phyloP scores from a whole-genome alignment of 2,113 vertebrate genomes.

The Podarcis cretensis region DNA sequence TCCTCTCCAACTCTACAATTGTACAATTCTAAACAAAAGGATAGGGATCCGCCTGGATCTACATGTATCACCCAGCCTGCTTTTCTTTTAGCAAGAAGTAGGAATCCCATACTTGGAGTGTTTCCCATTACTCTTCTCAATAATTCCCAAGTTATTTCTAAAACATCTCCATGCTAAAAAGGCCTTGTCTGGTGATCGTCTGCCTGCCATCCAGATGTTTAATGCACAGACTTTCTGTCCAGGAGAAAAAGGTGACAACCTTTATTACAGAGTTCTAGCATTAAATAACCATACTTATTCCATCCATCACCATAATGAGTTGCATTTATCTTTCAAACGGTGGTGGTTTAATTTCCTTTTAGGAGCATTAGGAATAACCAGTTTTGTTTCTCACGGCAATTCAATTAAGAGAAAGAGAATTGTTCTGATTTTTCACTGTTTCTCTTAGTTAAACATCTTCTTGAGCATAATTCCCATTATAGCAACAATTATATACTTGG shows the following conservation, averaged over 20 bases:
- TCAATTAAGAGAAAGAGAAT: neutral
- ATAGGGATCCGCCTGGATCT: too few species aligned
- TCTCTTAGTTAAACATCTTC: conserved; percentile 8
- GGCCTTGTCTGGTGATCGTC: neutral
- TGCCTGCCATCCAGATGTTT: neutral
- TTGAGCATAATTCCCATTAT: neutral
- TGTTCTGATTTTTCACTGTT: neutral
- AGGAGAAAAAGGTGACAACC: neutral
- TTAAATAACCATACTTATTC: neutral
- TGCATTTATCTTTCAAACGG: neutral
- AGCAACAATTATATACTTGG: neutral
- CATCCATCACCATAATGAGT: conserved; percentile 12
- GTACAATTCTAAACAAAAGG: too few species aligned
- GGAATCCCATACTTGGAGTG: neutral
- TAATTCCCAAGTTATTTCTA: neutral
- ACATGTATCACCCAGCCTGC: neutral
- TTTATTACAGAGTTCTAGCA: neutral
- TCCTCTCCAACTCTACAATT: too few species aligned
- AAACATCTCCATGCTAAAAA: neutral
- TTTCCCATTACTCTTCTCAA: neutral
- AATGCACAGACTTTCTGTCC: neutral
- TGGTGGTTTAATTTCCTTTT: neutral
- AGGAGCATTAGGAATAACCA: fast-evolving
- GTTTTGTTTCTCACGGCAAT: neutral
- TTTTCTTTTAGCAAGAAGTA: neutral